phyloP scores from a whole-genome alignment of 2,113 vertebrate genomes.

The Chaetorhynchus papuensis region DNA sequence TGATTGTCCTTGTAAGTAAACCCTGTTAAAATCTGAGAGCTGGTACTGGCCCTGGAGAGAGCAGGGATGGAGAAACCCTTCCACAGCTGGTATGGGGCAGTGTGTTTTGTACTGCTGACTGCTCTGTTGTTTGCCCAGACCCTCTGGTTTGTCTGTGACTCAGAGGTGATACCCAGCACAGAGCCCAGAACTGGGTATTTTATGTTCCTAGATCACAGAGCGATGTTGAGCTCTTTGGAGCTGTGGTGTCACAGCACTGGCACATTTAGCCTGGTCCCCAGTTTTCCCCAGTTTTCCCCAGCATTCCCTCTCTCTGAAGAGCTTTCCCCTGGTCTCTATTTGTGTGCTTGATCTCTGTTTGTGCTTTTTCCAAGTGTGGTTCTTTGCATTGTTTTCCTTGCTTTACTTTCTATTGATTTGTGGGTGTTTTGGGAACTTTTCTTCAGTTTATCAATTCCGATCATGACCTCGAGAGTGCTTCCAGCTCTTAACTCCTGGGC shows the following conservation, averaged over 20 bases:
- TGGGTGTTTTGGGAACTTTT: not conserved
- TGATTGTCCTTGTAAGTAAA: not conserved
- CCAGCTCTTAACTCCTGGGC: conserved; percentile 18
- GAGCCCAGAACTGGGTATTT: not conserved
- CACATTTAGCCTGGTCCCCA: not conserved
- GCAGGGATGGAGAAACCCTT: not conserved
- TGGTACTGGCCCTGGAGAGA: not conserved
- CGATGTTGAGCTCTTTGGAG: not conserved
- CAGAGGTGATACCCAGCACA: rapidly evolving
- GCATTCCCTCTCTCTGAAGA: not conserved
- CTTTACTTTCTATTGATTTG: conserved; percentile 5
- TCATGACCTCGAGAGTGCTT: conserved; percentile 12
- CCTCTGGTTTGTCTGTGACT: not conserved
- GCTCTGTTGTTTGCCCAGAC: not conserved
- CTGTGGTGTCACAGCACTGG: not conserved
- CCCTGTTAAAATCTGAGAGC: not conserved
- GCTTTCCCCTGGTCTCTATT: not conserved
- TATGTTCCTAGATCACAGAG: not conserved
- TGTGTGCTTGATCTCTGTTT: not conserved
- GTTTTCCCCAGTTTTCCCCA: not conserved
- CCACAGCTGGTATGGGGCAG: not conserved
- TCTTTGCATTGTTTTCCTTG: not conserved
- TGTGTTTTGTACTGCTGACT: rapidly evolving
- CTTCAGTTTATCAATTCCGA: not conserved
- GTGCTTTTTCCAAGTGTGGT: not conserved